Percentiles rank a stretch among this genome's conserved stretches.
phyloP scores from a whole-genome alignment of 30 jellyfish, hydroid and myxozoan species.

The Catostylus mosaicus region DNA sequence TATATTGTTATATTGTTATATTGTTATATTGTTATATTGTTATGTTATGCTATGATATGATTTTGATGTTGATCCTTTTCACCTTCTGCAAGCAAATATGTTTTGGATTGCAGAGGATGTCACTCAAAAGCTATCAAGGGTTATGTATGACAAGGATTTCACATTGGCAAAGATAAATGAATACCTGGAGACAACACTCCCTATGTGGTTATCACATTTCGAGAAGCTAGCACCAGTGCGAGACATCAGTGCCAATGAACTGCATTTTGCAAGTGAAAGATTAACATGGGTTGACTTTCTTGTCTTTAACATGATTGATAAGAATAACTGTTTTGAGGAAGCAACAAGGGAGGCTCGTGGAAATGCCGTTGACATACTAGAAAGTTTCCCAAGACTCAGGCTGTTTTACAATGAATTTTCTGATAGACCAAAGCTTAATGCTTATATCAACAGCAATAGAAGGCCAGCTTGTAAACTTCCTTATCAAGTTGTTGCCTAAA shows the following conservation, averaged over 20 bases:
- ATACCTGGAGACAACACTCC: slow-evolving; percentile 56
- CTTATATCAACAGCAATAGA: slow-evolving; percentile 44
- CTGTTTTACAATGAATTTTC: slow-evolving; percentile 50
- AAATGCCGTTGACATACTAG: slow-evolving; percentile 23
- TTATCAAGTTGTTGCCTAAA: background rate
- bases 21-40: too few species aligned
- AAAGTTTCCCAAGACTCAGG: slow-evolving; percentile 61
- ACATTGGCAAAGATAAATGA: slow-evolving; percentile 53
- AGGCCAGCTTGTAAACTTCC: slow-evolving; percentile 59
- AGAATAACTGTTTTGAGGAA: slow-evolving; percentile 56
- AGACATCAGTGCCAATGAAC: slow-evolving; percentile 45
- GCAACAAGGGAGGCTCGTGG: slow-evolving; percentile 53
- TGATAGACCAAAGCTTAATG: slow-evolving; percentile 57
- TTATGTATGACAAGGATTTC: slow-evolving; percentile 67
- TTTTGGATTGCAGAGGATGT: slow-evolving; percentile 50
- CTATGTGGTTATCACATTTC: slow-evolving; percentile 78
- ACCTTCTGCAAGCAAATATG: too few species aligned
- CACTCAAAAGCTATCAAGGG: slow-evolving; percentile 40
- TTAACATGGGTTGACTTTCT: slow-evolving; percentile 90
- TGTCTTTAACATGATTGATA: slow-evolving; percentile 77
- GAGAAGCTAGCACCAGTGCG: slow-evolving; percentile 71
- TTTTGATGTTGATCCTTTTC: too few species aligned
- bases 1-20: too few species aligned
- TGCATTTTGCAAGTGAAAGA: slow-evolving; percentile 79
- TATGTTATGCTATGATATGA: too few species aligned